Percentiles rank a stretch among this genome's conserved stretches.
phyloP scores from a whole-genome alignment of 1,140 invertebrate species.

The Brachionus angularis region DNA sequence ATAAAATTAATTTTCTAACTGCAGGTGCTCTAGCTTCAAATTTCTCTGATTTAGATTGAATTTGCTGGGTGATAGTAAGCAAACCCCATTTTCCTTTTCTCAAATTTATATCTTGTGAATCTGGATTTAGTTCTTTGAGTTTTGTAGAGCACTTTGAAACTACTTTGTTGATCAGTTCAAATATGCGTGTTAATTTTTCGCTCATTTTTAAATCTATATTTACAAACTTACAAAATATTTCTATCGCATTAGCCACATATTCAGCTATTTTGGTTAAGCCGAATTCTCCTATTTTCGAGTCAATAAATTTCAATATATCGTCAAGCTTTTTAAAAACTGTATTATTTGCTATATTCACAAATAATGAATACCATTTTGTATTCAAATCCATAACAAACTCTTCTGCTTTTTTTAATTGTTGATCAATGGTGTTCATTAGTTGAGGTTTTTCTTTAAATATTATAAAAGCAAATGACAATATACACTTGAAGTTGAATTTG shows the following conservation, averaged over 20 bases:
- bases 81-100: background rate
- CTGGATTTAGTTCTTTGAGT: background rate
- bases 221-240: slow-evolving; percentile 25
- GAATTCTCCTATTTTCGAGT: slow-evolving; percentile 31
- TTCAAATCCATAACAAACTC: background rate
- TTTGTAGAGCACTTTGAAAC: too few relatives aligned
- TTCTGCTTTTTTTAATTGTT: background rate
- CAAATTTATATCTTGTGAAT: background rate
- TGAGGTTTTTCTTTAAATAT: background rate
- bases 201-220: background rate
- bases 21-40: slow-evolving; percentile 8
- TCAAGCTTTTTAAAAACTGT: background rate
- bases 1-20: background rate
- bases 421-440: background rate
- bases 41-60: slow-evolving; percentile 6
- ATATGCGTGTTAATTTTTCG: background rate
- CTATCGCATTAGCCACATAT: slow-evolving; percentile 1
- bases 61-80: slow-evolving; percentile 14
- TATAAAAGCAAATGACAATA: background rate
- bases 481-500: background rate
- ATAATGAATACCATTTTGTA: background rate
- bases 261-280: background rate
- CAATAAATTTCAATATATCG: slow-evolving; percentile 10
- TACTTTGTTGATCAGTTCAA: slow-evolving; percentile 15
- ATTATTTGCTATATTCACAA: background rate